Evolutionary conservation across 2,113 vertebrate species (phyloP).

Genomic region (Engystomops pustulosus): DNA sequence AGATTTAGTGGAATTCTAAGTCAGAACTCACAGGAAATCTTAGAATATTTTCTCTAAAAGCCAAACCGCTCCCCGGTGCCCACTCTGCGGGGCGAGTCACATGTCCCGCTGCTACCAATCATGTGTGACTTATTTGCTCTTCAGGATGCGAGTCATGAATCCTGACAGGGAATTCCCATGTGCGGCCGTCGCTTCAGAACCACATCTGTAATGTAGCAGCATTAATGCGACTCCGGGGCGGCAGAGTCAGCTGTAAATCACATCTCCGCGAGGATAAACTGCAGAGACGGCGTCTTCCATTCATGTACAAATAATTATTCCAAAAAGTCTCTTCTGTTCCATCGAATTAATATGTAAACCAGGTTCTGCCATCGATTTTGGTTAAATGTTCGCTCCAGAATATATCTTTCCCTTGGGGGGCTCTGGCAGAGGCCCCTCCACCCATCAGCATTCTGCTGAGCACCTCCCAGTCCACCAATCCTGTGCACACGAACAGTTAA

Average conservation of each 20-base stretch:
- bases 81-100: not conserved
- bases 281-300: not conserved
- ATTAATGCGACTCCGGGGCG: conserved; percentile 7
- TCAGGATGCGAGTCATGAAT: conserved; percentile 7
- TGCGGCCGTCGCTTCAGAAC: not conserved
- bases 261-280: conserved; percentile 1
- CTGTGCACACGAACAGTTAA: no score
- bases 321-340: not conserved
- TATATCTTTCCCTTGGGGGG: no score
- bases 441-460: no score
- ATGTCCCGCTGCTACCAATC: not conserved
- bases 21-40: not conserved
- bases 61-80: not conserved
- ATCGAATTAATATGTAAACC: conserved; percentile 9
- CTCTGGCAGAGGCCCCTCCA: no score
- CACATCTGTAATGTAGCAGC: conserved; percentile 26
- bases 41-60: conserved; percentile 8
- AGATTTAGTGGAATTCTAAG: not conserved
- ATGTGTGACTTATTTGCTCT: conserved; percentile 29
- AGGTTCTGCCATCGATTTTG: no score
- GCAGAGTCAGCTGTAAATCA: not conserved
- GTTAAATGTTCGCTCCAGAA: no score
- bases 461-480: no score
- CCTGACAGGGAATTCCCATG: not conserved
- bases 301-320: conserved; percentile 12